Base-by-base conservation (phyloP, 2,113 vertebrate genomes). In the Nematolebias whitei region DNA sequence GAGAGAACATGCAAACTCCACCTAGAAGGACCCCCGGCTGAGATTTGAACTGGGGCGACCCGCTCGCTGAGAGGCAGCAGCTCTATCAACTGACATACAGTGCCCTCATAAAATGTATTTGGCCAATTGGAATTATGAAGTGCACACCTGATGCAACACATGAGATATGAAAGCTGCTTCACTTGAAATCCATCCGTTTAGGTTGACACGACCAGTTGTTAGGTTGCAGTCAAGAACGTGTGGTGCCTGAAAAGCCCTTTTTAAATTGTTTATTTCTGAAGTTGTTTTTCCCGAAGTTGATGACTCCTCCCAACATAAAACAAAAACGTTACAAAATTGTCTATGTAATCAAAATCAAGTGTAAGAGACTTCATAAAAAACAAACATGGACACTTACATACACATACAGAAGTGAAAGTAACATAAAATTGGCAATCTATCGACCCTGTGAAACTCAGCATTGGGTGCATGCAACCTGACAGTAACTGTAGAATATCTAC, bases 301-400 rank as follows among this genome's bases (percentile, higher is more conserved):
- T 88, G 88, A 90, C 74, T 88, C 85, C 87, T 87, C 88, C 86
- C 80, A 85, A 89, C 88, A 89, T 88, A 87, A 88, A 91, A 90
- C 90, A 87, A 91, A 89, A 89, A 90, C 88, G 82, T 90, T 91
- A 92, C 90, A 93, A 93, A 92, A 91, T 85, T 84, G 82, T 91
- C 88, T 89, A 89, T 90, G 87, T 90, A 89, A 90, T 91, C 87
- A 93, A 92, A 93, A 91, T 88, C 85, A 92, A 83, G 80, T 85
- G 89, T 93, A 90, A 92, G 89, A 92, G 90, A 89, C 85, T 87
- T 90, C 75, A 90, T 92, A 89, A 89, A 90, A 92, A 92, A 92
- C 86, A 89, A 89, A 89, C 88, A 90, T 90, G 89, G 86, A 87
- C 82, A 91, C 88, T 89, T 88, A 87, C 85, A 87, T 87, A 88